Percentiles rank a stretch among this genome's conserved stretches.
phyloP scores from a whole-genome alignment of 2,888 invertebrate genomes.

The Globia sparganii region DNA sequence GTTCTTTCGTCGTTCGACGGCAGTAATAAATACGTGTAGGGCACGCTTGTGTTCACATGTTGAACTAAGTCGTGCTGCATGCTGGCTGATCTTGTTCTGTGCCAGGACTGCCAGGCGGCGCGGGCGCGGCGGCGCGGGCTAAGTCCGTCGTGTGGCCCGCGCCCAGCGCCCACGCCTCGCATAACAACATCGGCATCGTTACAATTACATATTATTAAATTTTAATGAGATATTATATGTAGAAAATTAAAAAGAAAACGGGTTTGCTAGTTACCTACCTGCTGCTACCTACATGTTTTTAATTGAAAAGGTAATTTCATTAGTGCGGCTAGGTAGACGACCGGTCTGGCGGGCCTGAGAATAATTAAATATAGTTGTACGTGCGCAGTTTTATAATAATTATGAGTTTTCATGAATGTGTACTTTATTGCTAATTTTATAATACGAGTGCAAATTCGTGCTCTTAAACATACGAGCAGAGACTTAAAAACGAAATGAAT shows the following conservation, averaged over 20 bases:
- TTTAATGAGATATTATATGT: constrained; percentile 33
- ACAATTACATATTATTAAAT: constrained; percentile 30
- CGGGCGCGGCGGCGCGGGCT: too few relatives aligned
- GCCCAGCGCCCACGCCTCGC: constrained; percentile 12
- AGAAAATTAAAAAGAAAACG: constrained; percentile 31
- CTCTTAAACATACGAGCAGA: too few relatives aligned
- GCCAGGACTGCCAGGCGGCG: background rate
- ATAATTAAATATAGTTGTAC: constrained; percentile 2
- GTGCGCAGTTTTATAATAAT: constrained; percentile 6
- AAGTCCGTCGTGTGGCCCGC: background rate
- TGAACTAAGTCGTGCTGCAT: background rate
- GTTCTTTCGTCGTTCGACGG: constrained; percentile 1
- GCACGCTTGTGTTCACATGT: constrained; percentile 3
- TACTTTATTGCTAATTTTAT: constrained; percentile 7
- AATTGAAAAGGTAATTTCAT: constrained; percentile 16
- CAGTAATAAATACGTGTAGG: background rate
- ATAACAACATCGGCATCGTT: background rate
- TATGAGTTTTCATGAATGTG: constrained; percentile 14
- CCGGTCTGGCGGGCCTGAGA: background rate
- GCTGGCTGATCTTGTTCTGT: background rate
- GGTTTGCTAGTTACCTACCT: constrained; percentile 1
- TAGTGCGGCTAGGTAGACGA: constrained; percentile 8
- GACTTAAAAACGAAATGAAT: too few relatives aligned
- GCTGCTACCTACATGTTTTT: constrained; percentile 5
- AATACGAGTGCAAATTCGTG: background rate